Conservation (phyloP, 1,140 invertebrate genomes). For the Drosophila bifasciata region DNA sequence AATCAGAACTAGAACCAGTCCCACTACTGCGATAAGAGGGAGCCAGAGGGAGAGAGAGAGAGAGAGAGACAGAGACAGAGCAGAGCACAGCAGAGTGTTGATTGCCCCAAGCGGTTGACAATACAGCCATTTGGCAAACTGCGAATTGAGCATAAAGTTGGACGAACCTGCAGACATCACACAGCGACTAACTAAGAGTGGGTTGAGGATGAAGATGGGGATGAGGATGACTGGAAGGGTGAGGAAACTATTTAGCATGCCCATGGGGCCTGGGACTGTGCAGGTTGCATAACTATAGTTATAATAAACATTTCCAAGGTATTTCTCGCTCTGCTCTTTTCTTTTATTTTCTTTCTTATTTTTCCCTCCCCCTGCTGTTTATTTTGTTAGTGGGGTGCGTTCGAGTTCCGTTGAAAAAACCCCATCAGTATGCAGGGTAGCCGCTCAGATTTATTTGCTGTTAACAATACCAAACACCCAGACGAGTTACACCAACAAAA, state of each 20-base stretch:
- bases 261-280: constrained; percentile 5
- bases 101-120: constrained; percentile 51
- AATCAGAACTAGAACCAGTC: not conserved
- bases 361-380: not conserved
- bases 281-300: constrained; percentile 60
- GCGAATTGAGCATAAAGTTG: constrained; percentile 28
- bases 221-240: not conserved
- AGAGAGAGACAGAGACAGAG: not conserved
- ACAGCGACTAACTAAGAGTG: not conserved
- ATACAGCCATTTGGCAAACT: constrained; percentile 35
- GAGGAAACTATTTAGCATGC: constrained; percentile 15
- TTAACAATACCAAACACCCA: constrained; percentile 53
- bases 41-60: not conserved
- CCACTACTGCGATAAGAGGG: not conserved
- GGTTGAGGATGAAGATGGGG: not conserved
- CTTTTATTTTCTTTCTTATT: not conserved
- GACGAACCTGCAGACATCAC: constrained; percentile 37
- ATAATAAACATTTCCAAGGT: constrained; percentile 24
- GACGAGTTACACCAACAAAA: constrained; percentile 3
- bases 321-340: no score
- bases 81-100: not conserved
- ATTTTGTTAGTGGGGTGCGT: not conserved
- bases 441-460: constrained; percentile 60
- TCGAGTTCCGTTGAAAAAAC: constrained; percentile 11
- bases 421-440: constrained; percentile 70